Evolutionary conservation across 2,888 invertebrate species (phyloP).

Genomic region (Steinernema scapterisci): DNA sequence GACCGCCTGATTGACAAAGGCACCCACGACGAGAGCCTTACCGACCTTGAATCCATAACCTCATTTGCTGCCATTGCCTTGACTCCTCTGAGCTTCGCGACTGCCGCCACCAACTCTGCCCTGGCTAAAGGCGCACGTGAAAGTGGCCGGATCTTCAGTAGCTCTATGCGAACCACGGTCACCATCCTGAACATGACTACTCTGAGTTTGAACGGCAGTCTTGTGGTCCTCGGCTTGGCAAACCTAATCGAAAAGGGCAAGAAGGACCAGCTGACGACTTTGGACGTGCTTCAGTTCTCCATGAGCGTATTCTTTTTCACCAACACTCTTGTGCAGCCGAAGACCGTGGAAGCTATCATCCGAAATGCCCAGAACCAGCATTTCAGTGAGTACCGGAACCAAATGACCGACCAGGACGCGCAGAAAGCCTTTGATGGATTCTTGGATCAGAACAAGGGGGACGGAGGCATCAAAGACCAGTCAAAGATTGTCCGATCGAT

Average conservation of each 20-base stretch:
- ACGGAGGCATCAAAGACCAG: slow-evolving; percentile 24
- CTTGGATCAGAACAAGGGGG: slow-evolving; percentile 18
- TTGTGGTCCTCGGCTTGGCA: slow-evolving; percentile 22
- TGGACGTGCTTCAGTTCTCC: slow-evolving; percentile 36
- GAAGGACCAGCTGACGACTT: slow-evolving; percentile 26
- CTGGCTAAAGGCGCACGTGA: slow-evolving; percentile 30
- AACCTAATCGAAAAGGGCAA: slow-evolving; percentile 34
- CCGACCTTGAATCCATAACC: slow-evolving; percentile 28
- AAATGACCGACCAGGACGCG: slow-evolving; percentile 16
- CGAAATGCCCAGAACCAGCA: slow-evolving; percentile 33
- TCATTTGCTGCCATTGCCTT: slow-evolving; percentile 11
- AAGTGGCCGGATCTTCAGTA: slow-evolving; percentile 35
- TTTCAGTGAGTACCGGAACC: slow-evolving; percentile 21
- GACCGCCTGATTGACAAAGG: slow-evolving; percentile 37
- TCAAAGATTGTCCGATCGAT: slow-evolving; percentile 28
- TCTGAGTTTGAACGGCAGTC: slow-evolving; percentile 32
- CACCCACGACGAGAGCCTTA: slow-evolving; percentile 37
- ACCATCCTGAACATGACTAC: slow-evolving; percentile 33
- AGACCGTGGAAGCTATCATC: slow-evolving; percentile 36
- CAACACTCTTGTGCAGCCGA: slow-evolving; percentile 36
- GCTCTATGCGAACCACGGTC: background rate
- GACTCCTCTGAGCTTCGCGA: slow-evolving; percentile 19
- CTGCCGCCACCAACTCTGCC: slow-evolving; percentile 8
- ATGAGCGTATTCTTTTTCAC: slow-evolving; percentile 41
- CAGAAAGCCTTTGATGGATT: background rate